Conservation (phyloP, 2,888 invertebrate genomes). For the Agyllia agylla region DNA sequence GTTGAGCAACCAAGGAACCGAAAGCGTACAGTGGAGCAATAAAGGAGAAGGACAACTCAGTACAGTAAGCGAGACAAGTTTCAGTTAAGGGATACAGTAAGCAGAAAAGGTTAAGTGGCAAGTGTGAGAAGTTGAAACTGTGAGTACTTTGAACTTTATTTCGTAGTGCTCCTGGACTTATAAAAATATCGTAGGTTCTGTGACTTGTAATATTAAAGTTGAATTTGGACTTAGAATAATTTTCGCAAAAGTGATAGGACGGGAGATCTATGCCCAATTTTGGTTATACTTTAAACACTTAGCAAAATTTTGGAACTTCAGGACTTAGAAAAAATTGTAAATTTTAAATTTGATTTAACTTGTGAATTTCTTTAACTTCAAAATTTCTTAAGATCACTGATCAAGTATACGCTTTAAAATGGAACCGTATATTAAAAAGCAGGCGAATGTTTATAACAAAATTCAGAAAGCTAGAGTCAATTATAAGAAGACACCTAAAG, state of each 20-base stretch:
- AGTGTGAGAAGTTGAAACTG: background rate
- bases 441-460: background rate
- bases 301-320: too few relatives aligned
- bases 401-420: background rate
- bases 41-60: background rate
- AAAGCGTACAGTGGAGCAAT: background rate
- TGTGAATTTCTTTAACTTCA: background rate
- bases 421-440: background rate
- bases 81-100: background rate
- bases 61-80: background rate
- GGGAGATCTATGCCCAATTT: background rate
- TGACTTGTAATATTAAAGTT: background rate
- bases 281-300: too few relatives aligned
- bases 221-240: background rate
- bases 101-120: background rate
- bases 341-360: background rate
- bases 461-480: background rate
- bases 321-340: background rate
- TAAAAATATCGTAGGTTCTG: background rate
- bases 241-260: background rate
- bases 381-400: background rate
- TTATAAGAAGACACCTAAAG: conserved; percentile 21
- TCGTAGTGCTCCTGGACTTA: background rate
- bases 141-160: background rate
- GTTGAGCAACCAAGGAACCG: background rate